Evolutionary conservation across 2,113 vertebrate genomes (phyloP).

Genomic region (Chionis minor): DNA sequence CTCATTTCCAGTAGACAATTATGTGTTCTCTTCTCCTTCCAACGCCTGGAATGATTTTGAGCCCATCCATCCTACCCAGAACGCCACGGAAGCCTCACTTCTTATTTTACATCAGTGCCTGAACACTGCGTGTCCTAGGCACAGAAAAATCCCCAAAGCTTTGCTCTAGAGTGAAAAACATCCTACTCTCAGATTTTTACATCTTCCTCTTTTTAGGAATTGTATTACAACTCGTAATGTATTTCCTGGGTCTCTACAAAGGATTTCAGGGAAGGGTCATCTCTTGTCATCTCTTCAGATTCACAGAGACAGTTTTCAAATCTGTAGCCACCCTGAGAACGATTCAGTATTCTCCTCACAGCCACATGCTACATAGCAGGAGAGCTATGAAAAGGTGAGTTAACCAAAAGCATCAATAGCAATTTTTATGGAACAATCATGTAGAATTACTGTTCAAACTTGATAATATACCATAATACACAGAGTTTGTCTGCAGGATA

Average conservation of each 20-base stretch:
- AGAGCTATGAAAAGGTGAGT: slow-evolving; percentile 7
- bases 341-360: slow-evolving; percentile 23
- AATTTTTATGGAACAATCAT: slow-evolving; percentile 42
- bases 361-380: not conserved
- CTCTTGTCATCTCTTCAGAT: not conserved
- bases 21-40: not conserved
- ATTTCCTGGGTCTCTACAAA: not conserved
- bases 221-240: not conserved
- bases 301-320: not conserved
- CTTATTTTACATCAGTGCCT: not conserved
- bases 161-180: not conserved
- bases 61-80: not conserved
- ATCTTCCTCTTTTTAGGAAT: not conserved
- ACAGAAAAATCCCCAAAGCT: not conserved
- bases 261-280: not conserved
- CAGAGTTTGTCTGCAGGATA: not conserved
- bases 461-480: slow-evolving; percentile 22
- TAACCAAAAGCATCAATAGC: slow-evolving; percentile 51
- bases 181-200: not conserved
- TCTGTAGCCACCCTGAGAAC: not conserved
- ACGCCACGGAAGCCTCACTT: not conserved
- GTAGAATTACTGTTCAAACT: slow-evolving; percentile 42
- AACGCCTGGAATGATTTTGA: not conserved
- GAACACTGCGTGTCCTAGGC: not conserved
- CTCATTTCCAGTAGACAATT: not conserved